These are phyloP conservation scores for Xiphydria camelus DNA, from an alignment of 2,888 invertebrate species.

Conservation along the genomic window DNA sequence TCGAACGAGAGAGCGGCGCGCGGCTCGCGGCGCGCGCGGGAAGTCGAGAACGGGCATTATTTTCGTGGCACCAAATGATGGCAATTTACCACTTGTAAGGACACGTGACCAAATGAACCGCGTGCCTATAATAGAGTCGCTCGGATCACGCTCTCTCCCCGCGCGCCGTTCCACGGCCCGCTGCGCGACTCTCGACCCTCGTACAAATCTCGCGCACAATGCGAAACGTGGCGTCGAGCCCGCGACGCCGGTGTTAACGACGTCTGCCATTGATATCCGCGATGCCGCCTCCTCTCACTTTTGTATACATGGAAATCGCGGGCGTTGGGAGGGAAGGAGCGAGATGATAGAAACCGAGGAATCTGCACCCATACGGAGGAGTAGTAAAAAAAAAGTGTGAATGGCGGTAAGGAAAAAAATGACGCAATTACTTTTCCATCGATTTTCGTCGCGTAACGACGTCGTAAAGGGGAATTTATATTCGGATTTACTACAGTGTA, in stretches of 20 bases:
- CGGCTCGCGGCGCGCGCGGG: conserved; percentile 4
- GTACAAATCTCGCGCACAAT: conserved; percentile 23
- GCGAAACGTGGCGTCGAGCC: conserved; percentile 34
- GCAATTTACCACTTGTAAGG: conserved; percentile 45
- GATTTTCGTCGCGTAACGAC: too few relatives aligned
- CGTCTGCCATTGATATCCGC: conserved; percentile 30
- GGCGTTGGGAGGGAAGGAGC: too few relatives aligned
- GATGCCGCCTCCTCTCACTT: too few relatives aligned
- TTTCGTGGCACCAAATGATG: conserved; percentile 40
- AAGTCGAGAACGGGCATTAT: conserved; percentile 11
- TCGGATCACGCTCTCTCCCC: conserved; percentile 35
- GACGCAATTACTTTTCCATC: too few relatives aligned
- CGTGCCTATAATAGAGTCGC: conserved; percentile 44
- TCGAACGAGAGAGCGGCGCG: too few relatives aligned
- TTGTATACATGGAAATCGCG: conserved; percentile 7
- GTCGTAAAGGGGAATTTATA: too few relatives aligned
- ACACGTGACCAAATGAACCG: conserved; percentile 49
- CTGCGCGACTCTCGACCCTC: conserved; percentile 5
- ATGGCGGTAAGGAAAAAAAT: too few relatives aligned
- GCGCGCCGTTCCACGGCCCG: conserved; percentile 28
- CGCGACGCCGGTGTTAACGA: conserved; percentile 28
- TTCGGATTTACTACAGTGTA: too few relatives aligned
- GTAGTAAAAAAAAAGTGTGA: too few relatives aligned
- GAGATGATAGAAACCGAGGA: too few relatives aligned
- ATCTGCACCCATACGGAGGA: too few relatives aligned